Evolutionary conservation across 1,140 invertebrate species (phyloP), one percentile per base, ranked within the genome.

Genomic region (Wiebesia pumilae): DNA sequence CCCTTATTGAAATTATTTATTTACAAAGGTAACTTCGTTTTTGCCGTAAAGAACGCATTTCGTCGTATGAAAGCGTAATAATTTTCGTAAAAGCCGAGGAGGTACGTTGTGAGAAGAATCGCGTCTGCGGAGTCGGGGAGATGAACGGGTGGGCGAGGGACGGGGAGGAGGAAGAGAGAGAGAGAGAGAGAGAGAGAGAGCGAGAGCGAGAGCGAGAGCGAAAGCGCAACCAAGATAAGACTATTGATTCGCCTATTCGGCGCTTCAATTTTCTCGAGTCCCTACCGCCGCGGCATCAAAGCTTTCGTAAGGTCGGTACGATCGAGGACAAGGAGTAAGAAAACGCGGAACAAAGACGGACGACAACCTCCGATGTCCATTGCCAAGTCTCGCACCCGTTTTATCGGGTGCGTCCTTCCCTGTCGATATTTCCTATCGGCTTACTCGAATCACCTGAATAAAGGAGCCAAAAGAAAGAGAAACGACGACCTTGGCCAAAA

Each of bases 231-330:
- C 54, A n/a, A 81, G 79, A 83, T 75, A 84, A 84, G 58, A 77
- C 69, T 90, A 78, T 89, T 75, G 84, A 86, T 87, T 82, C 80
- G 38, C 54, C 35, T 80, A 75, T 85, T 27, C 7, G n/a, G 69
- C 19, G 30, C 65, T 83, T 86, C 65, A 33, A 86, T 77, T 40
- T 82, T 75, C 78, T 47, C 78, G 7, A 54, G 19, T 16, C 14
- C 51, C 19, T 2, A 16, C 19, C 51, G 10, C n/a, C 19, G 19
- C 19, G 9, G 51, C 19, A 54, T 54, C 10, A 54, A 54, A 54
- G 19, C 51, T 54, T 54, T 14, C 14, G 19, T 54, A 54, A 54
- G 51, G 19, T 30, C 27, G 27, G 2, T 24, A 47, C 21, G 38
- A 38, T 38, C 65, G 12, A 40, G 67, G 19, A 65, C 9, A 54